A percentile compares a stretch with the other conserved stretches of the same genome.
Evolutionary conservation across 2,888 invertebrate species (phyloP).

Genomic region (Noctua janthina): DNA sequence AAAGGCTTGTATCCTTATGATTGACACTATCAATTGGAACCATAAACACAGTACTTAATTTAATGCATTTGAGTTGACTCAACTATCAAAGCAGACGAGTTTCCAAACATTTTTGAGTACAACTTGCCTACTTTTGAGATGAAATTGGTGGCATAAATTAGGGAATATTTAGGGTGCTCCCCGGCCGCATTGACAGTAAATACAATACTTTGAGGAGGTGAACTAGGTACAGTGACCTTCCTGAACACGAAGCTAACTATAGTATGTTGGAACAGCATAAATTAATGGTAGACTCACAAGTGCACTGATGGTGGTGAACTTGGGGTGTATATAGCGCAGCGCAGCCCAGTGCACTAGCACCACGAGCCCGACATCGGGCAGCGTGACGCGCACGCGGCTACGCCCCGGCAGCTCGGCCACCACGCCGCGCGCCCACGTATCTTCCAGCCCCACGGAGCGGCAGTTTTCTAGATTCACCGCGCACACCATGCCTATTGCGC

Average conservation of each 20-base stretch:
- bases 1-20: not conserved
- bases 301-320: constrained; percentile 85
- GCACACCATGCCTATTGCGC: constrained; percentile 78
- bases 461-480: constrained; percentile 75
- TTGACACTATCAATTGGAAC: not conserved
- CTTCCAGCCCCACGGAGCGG: constrained; percentile 74
- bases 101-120: not conserved
- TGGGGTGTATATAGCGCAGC: constrained; percentile 86
- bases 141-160: not conserved
- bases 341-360: constrained; percentile 86
- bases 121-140: not conserved
- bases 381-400: constrained; percentile 88
- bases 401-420: constrained; percentile 85
- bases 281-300: constrained; percentile 80
- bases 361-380: constrained; percentile 92
- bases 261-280: not conserved
- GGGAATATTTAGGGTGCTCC: not conserved
- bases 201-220: not conserved
- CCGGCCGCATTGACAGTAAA: not conserved
- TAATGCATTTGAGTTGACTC: not conserved
- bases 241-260: not conserved
- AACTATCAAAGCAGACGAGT: not conserved
- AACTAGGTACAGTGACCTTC: not conserved
- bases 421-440: constrained; percentile 91
- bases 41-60: not conserved